Base-by-base conservation (phyloP, 2,113 vertebrate species). In the Gopherus flavomarginatus region DNA sequence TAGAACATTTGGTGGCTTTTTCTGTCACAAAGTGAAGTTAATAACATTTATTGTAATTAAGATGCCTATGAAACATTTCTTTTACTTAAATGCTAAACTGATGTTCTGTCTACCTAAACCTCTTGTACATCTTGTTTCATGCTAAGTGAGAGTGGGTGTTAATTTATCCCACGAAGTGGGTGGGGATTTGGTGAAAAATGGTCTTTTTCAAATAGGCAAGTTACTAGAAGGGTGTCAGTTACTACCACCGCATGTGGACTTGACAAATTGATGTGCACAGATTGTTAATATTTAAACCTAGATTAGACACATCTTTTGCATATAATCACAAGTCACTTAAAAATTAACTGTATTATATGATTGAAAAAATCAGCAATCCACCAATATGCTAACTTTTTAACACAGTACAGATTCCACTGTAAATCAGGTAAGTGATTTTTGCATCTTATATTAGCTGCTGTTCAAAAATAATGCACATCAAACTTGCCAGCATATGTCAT, bases 41-140 rank as follows among this genome's bases (percentile, higher is more conserved):
- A 97, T 98, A 96, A 97, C 97, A 97, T 98, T 97, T 97, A 19
- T 95, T 92, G 75, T 97, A 97, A 97, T 97, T 97, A 94, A 96
- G 91, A 78, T 96, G 77, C 81, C 93, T 97, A 93, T 92, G 95
- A 97, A 96, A 94, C 96, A 92, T 95, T 95, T 80, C 72, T 89
- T 81, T 89, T 94, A 44, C 86, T 96, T 82, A 72, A 93, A 93
- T 92, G 87, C 47, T 84, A 82, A 81, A 89, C 53, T 85, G 87
- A 12, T 0, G 54, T 56, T 78, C 0, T 83, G 85, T 49, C 31
- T n/a, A 57, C 85, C 1, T 59, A 27, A 47, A 88, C 77, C 79
- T 47, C 75, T 31, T 42, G 29, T 56, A 0, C 80, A 9, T 89
- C 78, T 93, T 72, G 81, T 85, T 82, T 77, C 81, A 78, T 77